These are phyloP conservation scores for Podarcis cretensis DNA, from an alignment of 2,113 vertebrate genomes.

Conservation along the genomic window DNA sequence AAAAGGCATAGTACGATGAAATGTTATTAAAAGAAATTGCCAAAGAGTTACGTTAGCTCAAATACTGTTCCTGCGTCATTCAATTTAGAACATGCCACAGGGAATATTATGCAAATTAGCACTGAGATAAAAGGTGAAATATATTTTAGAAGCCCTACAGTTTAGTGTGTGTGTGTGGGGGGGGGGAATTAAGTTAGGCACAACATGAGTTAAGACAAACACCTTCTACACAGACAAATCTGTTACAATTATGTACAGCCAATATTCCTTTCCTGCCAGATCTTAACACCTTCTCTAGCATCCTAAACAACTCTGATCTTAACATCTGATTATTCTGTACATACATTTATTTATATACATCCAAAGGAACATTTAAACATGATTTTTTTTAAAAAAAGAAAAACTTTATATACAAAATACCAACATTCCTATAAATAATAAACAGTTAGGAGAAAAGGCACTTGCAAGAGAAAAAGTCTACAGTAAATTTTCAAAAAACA, in stretches of 20 bases:
- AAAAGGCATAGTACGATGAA: conserved; percentile 27
- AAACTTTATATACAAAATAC: conserved; percentile 83
- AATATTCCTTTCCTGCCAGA: conserved; percentile 68
- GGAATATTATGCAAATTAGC: conserved; percentile 30
- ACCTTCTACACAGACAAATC: conserved; percentile 67
- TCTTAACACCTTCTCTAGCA: conserved; percentile 68
- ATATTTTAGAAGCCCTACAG: conserved; percentile 31
- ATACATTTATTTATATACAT: conserved; percentile 81
- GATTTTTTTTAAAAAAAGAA: conserved; percentile 68
- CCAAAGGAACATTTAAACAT: conserved; percentile 80
- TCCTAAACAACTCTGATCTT: conserved; percentile 73
- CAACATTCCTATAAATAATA: conserved; percentile 88
- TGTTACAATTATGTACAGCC: conserved; percentile 69
- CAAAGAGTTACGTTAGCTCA: background rate
- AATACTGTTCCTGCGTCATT: background rate
- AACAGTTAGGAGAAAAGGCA: conserved; percentile 84
- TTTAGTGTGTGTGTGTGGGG: conserved; percentile 4
- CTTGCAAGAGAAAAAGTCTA: conserved; percentile 86
- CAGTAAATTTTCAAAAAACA: conserved; percentile 82
- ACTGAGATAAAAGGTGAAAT: conserved; percentile 35
- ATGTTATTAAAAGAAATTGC: conserved; percentile 3
- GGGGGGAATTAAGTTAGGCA: conserved; percentile 16
- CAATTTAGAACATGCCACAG: conserved; percentile 15
- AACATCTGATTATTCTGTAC: conserved; percentile 76
- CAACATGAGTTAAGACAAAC: conserved; percentile 62